Evolutionary conservation across 2,797 vertebrate species (phyloP).

Genomic region (Galagoides demidoff): DNA sequence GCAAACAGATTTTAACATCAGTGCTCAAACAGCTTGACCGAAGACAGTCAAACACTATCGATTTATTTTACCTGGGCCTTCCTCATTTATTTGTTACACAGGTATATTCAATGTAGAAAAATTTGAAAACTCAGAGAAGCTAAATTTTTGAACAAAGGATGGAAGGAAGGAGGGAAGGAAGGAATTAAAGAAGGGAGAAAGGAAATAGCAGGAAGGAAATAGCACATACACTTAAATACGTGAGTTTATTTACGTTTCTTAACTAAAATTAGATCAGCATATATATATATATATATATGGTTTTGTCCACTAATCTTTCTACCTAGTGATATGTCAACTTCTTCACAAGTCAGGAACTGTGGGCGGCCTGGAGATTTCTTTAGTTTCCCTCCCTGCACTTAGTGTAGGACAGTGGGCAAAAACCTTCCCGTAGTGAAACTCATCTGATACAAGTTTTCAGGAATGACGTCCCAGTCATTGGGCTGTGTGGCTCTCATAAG

Average conservation of each 20-base stretch:
- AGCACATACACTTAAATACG: neutral
- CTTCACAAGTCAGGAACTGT: neutral
- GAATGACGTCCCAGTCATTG: neutral
- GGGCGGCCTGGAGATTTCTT: neutral
- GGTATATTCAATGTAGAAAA: neutral
- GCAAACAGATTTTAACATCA: neutral
- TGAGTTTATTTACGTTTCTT: neutral
- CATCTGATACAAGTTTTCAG: neutral
- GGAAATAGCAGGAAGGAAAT: neutral
- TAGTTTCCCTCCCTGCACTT: neutral
- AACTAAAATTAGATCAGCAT: neutral
- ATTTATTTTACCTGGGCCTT: neutral
- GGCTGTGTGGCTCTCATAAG: neutral
- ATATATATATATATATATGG: no score
- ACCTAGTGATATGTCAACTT: neutral
- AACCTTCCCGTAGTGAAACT: neutral
- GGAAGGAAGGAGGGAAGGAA: neutral
- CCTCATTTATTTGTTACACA: neutral
- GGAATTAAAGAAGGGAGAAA: neutral
- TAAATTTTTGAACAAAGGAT: neutral
- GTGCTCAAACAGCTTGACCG: neutral
- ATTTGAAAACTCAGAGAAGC: neutral
- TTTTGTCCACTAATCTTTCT: neutral
- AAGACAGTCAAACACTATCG: no score
- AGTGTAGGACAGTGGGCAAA: neutral